Base-by-base conservation (phyloP, 2,797 vertebrate genomes). In the Lepilemur septentrionalis region DNA sequence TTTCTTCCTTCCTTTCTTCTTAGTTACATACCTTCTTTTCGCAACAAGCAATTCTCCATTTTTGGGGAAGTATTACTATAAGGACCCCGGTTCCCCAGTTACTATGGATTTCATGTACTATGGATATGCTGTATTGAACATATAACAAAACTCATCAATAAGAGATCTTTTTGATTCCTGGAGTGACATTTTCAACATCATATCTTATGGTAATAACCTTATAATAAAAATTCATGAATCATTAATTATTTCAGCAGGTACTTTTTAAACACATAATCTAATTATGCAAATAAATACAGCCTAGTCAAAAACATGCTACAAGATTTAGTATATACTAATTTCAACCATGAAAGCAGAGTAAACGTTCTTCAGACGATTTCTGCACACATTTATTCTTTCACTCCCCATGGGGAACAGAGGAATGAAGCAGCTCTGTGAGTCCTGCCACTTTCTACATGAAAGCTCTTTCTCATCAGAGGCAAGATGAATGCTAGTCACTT, bases 181-280 rank as follows among this genome's bases (percentile, higher is more conserved):
- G 76, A 92, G 23, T 86, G 41, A 75, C n/a, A 80, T 81, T 93
- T 82, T 63, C 50, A 88, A 88, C 18, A 78, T 52, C 28, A 87
- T 18, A 35, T 78, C 41, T 86, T 93, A 41, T 38, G 18, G 1
- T 52, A 65, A 78, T 43, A 69, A 78, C 43, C 12, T 46, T 70
- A 50, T 65, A 91, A 85, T 52, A 91, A 85, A 86, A 94, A 85
- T 78, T 48, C 15, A 70, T 80, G 46, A 28, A 23, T 28, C 35
- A 78, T 79, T 75, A 91, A 50, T 89, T 93, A 65, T 57, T 94
- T 93, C 20, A 72, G 52, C 12, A 91, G 78, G 32, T 50, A 52
- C 32, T 76, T 48, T 79, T 79, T 23, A 91, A 84, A 85, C 15
- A 32, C 6, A 38, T 61, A 3, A 88, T 83, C 35, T 69, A 87